Base-by-base conservation (phyloP, 2,888 invertebrate species). In the Euclidia mi region DNA sequence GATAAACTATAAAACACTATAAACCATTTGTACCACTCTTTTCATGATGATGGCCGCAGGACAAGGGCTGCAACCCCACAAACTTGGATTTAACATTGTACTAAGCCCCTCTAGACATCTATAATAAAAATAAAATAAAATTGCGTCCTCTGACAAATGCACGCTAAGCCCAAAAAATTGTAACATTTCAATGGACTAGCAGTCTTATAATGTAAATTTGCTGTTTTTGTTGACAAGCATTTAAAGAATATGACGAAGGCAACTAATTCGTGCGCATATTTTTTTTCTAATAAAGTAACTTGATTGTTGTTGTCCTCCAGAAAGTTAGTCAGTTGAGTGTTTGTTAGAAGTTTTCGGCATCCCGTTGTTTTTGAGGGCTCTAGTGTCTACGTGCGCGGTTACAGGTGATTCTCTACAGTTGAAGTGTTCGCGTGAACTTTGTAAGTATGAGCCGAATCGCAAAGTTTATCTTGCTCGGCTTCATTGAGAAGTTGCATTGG, bases 401-500 rank as follows among this genome's bases (percentile, higher is more conserved):
- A 85, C 88, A 86, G 88, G 85, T 87, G 85, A 88, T 88, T 87
- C 82, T 78, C 72, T 69, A 77, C 73, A 72, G 77, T 76, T 84
- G 78, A 81, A 86, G 82, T 78, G 81, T 78, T 82, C 74, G 62
- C 68, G 59, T 59, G 72, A 88, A 89, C 78, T 88, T 87, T 65
- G 69, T 75, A 82, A 87, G 84, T 85, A 87, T 87, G 85, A 85
- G 83, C 76, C 75, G 81, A 87, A 85, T 85, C 79, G 72, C 78
- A 76, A 88, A 89, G 85, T 88, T 87, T 88, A 82, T 84, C 84
- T 85, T 81, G 70, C 76, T 73, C 75, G 68, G 72, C 79, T 81
- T 85, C 82, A 86, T 84, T 84, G 86, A 81, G 82, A 87, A 87
- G 78, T 87, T 85, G 83, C 85, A 82, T 81, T 73, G 74, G 75